These are phyloP conservation scores for Harpagoxenus sublaevis DNA, from an alignment of 2,888 invertebrate genomes.

Conservation along the genomic window DNA sequence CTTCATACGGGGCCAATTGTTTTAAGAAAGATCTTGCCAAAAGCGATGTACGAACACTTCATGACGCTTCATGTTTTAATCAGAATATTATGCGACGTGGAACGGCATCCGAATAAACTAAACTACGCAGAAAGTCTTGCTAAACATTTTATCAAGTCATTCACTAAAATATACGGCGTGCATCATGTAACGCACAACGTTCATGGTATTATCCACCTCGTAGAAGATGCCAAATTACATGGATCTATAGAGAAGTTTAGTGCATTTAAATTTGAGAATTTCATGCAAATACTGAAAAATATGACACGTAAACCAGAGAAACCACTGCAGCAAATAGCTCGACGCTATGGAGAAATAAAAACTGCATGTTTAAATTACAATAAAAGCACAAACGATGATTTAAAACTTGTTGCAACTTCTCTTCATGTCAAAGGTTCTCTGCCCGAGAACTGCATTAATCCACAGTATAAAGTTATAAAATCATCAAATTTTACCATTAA, in stretches of 20 bases:
- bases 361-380: neutral
- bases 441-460: neutral
- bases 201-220: neutral
- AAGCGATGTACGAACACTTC: neutral
- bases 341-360: neutral
- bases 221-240: neutral
- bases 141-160: neutral
- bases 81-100: neutral
- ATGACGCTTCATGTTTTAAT: neutral
- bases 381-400: neutral
- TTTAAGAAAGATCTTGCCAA: neutral
- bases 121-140: neutral
- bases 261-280: neutral
- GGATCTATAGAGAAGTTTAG: conserved; percentile 1
- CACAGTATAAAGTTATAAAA: neutral
- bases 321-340: neutral
- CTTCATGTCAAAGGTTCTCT: neutral
- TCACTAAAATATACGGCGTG: neutral
- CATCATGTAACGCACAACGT: neutral
- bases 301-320: neutral
- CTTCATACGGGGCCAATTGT: neutral
- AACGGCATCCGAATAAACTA: neutral
- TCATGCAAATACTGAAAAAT: neutral
- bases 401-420: neutral
- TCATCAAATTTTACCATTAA: neutral